phyloP scores from a whole-genome alignment of 2,113 vertebrate genomes.

The Ia io region DNA sequence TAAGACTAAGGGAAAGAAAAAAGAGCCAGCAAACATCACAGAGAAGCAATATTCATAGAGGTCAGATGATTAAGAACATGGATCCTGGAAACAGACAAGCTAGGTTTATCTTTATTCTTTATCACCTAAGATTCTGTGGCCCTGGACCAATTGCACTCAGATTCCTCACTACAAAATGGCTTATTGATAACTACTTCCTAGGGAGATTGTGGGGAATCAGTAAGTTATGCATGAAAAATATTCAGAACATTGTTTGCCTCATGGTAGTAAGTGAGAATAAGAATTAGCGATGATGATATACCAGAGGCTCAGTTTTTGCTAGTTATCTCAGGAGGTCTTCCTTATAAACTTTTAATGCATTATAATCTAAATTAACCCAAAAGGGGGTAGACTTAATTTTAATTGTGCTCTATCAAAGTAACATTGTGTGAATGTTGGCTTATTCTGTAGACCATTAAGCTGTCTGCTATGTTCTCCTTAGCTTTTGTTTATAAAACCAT shows the following conservation, averaged over 20 bases:
- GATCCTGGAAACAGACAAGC: too few relatives aligned
- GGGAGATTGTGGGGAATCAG: not conserved
- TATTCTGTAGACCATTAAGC: constrained; percentile 9
- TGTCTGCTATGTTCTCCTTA: not conserved
- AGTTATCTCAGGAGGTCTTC: not conserved
- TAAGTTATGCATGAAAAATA: not conserved
- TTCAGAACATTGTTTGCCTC: not conserved
- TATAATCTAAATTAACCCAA: constrained; percentile 23
- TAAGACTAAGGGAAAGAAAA: not conserved
- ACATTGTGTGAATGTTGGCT: not conserved
- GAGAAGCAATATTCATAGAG: not conserved
- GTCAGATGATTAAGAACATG: not conserved
- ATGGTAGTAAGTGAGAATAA: not conserved
- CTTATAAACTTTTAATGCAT: not conserved
- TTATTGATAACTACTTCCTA: not conserved
- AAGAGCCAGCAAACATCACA: not conserved
- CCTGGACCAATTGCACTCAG: not conserved
- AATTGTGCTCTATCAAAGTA: constrained; percentile 25
- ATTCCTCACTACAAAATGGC: not conserved
- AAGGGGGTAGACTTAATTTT: constrained; percentile 47
- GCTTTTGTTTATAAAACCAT: constrained; percentile 1
- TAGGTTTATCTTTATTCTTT: not conserved
- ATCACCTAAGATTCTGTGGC: not conserved
- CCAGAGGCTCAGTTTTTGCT: not conserved
- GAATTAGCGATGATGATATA: not conserved